A percentile compares a stretch with the other conserved stretches of the same genome.
phyloP scores from a whole-genome alignment of 2,888 invertebrate species.

The Ligdia adustata region DNA sequence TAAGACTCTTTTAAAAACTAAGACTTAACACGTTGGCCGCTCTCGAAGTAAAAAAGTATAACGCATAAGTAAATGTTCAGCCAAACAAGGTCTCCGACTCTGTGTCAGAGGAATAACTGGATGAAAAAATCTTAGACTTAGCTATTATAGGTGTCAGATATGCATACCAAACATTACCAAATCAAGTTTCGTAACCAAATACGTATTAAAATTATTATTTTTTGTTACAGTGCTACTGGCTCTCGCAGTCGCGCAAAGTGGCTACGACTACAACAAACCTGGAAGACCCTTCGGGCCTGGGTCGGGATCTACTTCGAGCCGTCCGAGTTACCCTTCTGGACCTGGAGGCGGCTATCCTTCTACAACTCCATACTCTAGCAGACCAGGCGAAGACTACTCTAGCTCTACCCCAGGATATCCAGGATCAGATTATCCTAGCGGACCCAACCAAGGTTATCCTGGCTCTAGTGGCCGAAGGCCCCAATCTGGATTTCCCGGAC shows the following conservation, averaged over 20 bases:
- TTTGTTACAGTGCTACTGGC: slow-evolving; percentile 71
- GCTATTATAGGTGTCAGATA: too few species aligned
- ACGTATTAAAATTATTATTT: too few species aligned
- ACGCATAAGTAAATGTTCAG: too few species aligned
- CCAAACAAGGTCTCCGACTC: too few species aligned
- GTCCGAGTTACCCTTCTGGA: slow-evolving; percentile 40
- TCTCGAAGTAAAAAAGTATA: too few species aligned
- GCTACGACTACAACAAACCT: slow-evolving; percentile 90
- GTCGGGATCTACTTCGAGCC: slow-evolving; percentile 31
- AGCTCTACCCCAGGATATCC: slow-evolving; percentile 60
- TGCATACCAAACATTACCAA: too few species aligned
- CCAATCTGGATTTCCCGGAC: slow-evolving; percentile 52
- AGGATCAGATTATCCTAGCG: slow-evolving; percentile 54
- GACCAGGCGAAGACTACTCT: slow-evolving; percentile 45
- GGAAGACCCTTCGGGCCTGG: slow-evolving; percentile 82
- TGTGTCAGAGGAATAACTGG: too few species aligned
- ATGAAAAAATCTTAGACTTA: too few species aligned
- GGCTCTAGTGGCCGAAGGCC: slow-evolving; percentile 39
- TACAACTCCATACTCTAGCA: slow-evolving; percentile 53
- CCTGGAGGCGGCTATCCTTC: slow-evolving; percentile 56
- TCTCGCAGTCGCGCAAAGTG: slow-evolving; percentile 82
- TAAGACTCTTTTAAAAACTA: too few species aligned
- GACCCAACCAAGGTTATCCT: slow-evolving; percentile 54
- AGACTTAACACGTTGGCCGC: too few species aligned
- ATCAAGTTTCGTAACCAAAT: too few species aligned